Conservation (phyloP, 2,888 invertebrate species). For the Diabrotica balteata region DNA sequence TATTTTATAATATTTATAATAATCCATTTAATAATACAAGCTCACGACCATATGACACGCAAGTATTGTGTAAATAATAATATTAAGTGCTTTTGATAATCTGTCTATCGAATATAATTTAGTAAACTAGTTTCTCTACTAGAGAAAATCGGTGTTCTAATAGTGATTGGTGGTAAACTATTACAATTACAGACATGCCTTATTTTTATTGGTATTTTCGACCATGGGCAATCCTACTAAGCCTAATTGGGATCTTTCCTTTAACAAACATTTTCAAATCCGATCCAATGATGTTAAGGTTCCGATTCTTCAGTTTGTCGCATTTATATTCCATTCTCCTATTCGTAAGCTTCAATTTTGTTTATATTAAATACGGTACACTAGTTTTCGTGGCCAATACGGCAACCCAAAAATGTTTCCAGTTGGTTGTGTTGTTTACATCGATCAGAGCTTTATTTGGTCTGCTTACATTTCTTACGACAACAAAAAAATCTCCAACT, state of each 20-base stretch:
- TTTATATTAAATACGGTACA: not conserved
- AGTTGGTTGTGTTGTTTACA: not conserved
- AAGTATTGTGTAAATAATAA: too few species aligned
- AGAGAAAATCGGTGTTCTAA: too few species aligned
- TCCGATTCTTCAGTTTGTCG: conserved; percentile 2
- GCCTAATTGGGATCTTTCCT: not conserved
- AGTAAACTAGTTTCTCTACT: too few species aligned
- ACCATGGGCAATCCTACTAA: conserved; percentile 5
- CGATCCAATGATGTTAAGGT: not conserved
- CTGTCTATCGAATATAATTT: too few species aligned
- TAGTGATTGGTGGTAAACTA: too few species aligned
- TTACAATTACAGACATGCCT: not conserved
- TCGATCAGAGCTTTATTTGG: not conserved
- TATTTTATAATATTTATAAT: too few species aligned
- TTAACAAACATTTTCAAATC: conserved; percentile 3
- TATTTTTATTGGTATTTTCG: conserved; percentile 10
- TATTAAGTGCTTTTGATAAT: too few species aligned
- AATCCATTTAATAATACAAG: too few species aligned
- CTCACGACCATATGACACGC: too few species aligned
- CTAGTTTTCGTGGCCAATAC: not conserved
- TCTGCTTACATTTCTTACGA: not conserved
- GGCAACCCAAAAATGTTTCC: not conserved
- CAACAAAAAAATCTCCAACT: not conserved
- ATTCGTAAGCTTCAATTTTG: not conserved
- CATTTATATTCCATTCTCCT: not conserved